phyloP scores from a whole-genome alignment of 2,888 invertebrate species.

The Caenorhabditis angaria region DNA sequence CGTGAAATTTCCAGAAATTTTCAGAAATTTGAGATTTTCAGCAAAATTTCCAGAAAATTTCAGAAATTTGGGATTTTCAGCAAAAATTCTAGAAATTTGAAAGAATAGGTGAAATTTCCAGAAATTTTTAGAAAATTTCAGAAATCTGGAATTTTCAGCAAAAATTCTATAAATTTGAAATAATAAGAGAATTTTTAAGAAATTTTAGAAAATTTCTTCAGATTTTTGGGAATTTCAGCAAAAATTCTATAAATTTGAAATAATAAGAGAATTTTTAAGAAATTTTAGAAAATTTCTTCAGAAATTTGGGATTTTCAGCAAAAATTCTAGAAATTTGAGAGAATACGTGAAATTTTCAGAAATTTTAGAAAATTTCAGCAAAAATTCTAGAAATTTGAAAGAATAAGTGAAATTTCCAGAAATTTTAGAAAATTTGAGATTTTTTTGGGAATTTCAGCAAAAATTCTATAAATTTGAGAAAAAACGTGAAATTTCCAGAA shows the following conservation, averaged over 20 bases:
- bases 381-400: neutral
- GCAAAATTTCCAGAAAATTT: neutral
- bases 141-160: neutral
- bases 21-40: neutral
- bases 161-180: too few species aligned
- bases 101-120: neutral
- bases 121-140: neutral
- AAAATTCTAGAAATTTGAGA: neutral
- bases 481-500: neutral
- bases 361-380: slow-evolving; percentile 1
- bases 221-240: too few species aligned
- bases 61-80: neutral
- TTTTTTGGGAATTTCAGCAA: neutral
- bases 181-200: too few species aligned
- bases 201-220: too few species aligned
- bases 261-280: too few species aligned
- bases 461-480: neutral
- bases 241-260: too few species aligned
- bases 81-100: neutral
- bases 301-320: neutral
- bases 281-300: neutral
- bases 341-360: neutral
- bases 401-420: neutral
- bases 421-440: neutral
- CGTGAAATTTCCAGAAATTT: neutral